Evolutionary conservation across 2,797 vertebrate genomes (phyloP), one percentile per base, ranked within the genome.

Genomic region (Graptemys geographica): DNA sequence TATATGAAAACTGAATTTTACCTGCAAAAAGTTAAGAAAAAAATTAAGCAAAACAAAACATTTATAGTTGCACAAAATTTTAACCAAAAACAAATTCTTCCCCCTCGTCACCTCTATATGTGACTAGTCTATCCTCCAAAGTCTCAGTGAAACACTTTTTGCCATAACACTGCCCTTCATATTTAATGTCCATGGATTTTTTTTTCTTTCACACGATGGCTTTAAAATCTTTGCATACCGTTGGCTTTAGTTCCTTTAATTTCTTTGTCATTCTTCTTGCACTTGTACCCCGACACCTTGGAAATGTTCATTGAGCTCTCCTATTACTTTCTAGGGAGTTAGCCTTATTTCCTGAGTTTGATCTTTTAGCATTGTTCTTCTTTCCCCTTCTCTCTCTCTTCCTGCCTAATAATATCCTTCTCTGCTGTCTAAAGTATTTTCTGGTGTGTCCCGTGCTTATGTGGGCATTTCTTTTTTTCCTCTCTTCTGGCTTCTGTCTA

Each of bases 321-420:
- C 87, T 92, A 86, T 57, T 95, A 52, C 87, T 95, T 96, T 86
- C 90, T 90, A 49, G 89, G 89, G 87, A 94, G 89, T 59, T 95
- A 44, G 4, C 79, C 82, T 92, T 89, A 69, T 93, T 96, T 95
- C 80, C 80, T 88, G 94, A 86, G 37, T 76, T 90, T 79, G 44
- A 69, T 91, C 27, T 0, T 84, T 81, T 88, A 65, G 79, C 65
- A 44, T 55, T 79, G 5, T 85, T 88, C 31, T 89, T 88, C 31
- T 88, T 19, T 49, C n/a, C n/a, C 57, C 80, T 21, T 11, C 2
- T 15, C 5, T 6, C 1, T 52, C 56, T 93, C 69, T 47, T 37
- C 79, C 65, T 31, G 44, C 3, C 23, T 76, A 76, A 94, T 84
- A 59, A 41, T 55, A 80, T 86, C 49, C 25, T 90, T 91, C 65